Conservation (phyloP, 2,113 vertebrate species). For the Leiothrix lutea region DNA sequence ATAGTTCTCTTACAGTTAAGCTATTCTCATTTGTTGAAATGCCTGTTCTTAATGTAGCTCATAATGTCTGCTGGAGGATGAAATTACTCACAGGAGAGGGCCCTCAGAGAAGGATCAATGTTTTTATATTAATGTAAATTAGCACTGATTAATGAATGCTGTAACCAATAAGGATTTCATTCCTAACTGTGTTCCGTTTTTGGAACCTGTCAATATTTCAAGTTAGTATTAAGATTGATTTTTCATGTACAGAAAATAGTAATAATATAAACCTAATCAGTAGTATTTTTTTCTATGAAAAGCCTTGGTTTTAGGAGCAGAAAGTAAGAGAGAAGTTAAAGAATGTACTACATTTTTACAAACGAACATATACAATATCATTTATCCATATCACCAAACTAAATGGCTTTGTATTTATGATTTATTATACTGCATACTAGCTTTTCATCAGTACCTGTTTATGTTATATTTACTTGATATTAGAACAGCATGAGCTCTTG, state of each 20-base stretch:
- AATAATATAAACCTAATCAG: background rate
- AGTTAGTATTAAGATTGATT: constrained; percentile 1
- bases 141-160: constrained; percentile 62
- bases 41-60: constrained; percentile 51
- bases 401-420: background rate
- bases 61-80: constrained; percentile 57
- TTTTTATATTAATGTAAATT: constrained; percentile 68
- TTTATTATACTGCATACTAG: background rate
- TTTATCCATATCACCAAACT: background rate
- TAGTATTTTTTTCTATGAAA: background rate
- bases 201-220: constrained; percentile 10
- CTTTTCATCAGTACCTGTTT: background rate
- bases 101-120: constrained; percentile 61
- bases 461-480: background rate
- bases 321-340: background rate
- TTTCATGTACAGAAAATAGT: background rate
- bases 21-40: constrained; percentile 57
- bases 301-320: background rate
- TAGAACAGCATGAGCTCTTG: background rate
- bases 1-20: constrained; percentile 55
- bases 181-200: constrained; percentile 1
- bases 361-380: background rate
- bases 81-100: constrained; percentile 61
- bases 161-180: constrained; percentile 16
- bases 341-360: background rate